phyloP scores from a whole-genome alignment of 2,888 invertebrate genomes.

The Bellardia bayeri region DNA sequence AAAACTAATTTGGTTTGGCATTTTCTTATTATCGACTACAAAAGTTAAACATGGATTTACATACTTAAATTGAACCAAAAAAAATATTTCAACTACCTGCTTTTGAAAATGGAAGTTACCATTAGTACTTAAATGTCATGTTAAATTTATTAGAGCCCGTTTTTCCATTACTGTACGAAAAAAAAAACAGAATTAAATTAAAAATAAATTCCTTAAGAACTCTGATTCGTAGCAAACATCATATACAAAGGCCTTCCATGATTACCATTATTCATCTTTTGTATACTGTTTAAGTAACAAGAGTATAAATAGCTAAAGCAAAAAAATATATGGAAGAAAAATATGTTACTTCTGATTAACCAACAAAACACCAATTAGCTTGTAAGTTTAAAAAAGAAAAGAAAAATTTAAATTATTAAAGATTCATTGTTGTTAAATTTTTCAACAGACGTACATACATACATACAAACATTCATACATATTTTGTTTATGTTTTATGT shows the following conservation, averaged over 20 bases:
- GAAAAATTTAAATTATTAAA: constrained; percentile 43
- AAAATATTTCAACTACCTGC: neutral
- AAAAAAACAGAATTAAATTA: neutral
- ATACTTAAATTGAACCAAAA: neutral
- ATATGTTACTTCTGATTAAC: constrained; percentile 54
- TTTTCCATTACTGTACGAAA: neutral
- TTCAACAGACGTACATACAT: constrained; percentile 33
- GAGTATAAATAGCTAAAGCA: constrained; percentile 26
- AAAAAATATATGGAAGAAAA: constrained; percentile 13
- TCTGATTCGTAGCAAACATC: constrained; percentile 12
- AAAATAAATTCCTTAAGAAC: constrained; percentile 26
- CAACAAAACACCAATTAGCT: constrained; percentile 75
- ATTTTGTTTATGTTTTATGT: constrained; percentile 58
- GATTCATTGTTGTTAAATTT: constrained; percentile 42
- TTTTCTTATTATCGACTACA: too few species aligned
- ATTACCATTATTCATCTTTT: constrained; percentile 11
- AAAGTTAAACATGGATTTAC: too few species aligned
- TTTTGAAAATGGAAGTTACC: neutral
- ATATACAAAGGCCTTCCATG: neutral
- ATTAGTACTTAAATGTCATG: constrained; percentile 34
- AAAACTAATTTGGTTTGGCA: too few species aligned
- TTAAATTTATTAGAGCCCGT: neutral
- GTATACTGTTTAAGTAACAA: constrained; percentile 22
- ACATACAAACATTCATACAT: neutral
- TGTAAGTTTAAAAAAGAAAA: constrained; percentile 67